Base-by-base conservation (phyloP, 2,888 invertebrate genomes). In the Drosophila fungiperda region DNA sequence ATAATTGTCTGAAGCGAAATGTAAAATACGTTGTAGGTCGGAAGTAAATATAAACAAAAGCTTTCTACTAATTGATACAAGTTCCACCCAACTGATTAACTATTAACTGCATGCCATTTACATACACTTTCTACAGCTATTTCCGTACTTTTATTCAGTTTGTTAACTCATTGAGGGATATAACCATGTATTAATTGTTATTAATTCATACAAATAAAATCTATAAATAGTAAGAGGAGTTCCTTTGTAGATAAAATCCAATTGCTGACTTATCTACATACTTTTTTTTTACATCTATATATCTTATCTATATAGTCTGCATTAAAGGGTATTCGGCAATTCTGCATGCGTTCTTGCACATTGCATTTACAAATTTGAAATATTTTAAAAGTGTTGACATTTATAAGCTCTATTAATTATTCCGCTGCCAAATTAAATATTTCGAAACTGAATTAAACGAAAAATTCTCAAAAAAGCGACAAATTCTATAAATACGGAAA, bases 401-500 rank as follows among this genome's bases (percentile, higher is more conserved):
- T 49, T 8, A 7, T n/a, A 15, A 49, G 26, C 32, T 12, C 7
- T 23, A 53, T 26, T 52, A 52, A 40, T 76, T 58, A 58, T 58
- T 9, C 9, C 11, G 54, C 50, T 29, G 36, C 26, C 26, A 55
- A 48, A 63, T 48, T n/a, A 49, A 49, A 48, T 50, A 29, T 57
- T 58, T 68, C 17, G 59, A 42, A 63, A 42, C 63, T 61, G 48
- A 59, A 59, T 68, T 59, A 52, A 65, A 33, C 17, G 17, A 54
- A 32, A 38, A 29, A 49, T 64, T 50, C 40, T 35, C 20, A 23
- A 63, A 38, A 75, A 49, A 60, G 12, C 29, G 48, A 29, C 42
- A 58, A 63, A 52, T 73, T 69, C 79, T 78, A 74, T 49, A 67
- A 78, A 74, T 74, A 78, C 23, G 35, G 12, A 33, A 63, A 60